A percentile compares a stretch with the other conserved stretches of the same genome.
These are phyloP conservation scores for Sceliomorpha sp. DNA, from an alignment of 2,888 invertebrate genomes.

Conservation along the genomic window DNA sequence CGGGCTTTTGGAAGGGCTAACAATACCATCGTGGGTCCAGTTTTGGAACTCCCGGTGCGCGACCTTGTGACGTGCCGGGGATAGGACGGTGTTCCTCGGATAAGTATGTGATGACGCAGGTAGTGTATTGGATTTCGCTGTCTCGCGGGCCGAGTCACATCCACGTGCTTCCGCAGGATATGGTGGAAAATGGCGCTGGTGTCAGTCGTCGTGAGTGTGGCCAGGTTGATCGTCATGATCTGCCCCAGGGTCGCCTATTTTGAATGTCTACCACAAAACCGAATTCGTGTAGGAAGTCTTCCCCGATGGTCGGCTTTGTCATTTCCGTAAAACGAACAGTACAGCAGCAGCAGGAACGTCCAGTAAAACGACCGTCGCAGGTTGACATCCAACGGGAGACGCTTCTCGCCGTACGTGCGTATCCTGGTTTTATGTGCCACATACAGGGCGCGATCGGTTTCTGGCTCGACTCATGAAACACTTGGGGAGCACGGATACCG, in stretches of 20 bases:
- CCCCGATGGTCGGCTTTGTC: conserved; percentile 4
- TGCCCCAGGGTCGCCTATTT: neutral
- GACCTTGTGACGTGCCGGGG: neutral
- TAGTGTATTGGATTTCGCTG: neutral
- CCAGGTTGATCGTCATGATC: neutral
- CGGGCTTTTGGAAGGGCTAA: conserved; percentile 9
- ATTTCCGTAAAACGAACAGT: conserved; percentile 1
- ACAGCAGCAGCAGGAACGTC: conserved; percentile 3
- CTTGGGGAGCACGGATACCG: too few species aligned
- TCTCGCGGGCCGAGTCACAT: neutral
- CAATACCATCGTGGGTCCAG: conserved; percentile 4
- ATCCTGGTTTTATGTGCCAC: too few species aligned
- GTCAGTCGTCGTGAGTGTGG: conserved; percentile 1
- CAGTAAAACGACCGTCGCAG: conserved; percentile 3
- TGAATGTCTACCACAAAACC: conserved; percentile 6
- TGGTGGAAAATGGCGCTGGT: neutral
- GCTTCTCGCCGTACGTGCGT: conserved; percentile 63
- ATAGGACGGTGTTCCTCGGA: conserved; percentile 4
- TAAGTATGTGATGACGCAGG: neutral
- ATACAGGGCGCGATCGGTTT: too few species aligned
- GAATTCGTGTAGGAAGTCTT: conserved; percentile 11
- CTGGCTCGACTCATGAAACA: too few species aligned
- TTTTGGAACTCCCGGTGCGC: neutral
- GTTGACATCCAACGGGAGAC: conserved; percentile 59
- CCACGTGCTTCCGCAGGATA: neutral